Conservation (phyloP, 2,888 invertebrate genomes). For the Leucophenga maculata region DNA sequence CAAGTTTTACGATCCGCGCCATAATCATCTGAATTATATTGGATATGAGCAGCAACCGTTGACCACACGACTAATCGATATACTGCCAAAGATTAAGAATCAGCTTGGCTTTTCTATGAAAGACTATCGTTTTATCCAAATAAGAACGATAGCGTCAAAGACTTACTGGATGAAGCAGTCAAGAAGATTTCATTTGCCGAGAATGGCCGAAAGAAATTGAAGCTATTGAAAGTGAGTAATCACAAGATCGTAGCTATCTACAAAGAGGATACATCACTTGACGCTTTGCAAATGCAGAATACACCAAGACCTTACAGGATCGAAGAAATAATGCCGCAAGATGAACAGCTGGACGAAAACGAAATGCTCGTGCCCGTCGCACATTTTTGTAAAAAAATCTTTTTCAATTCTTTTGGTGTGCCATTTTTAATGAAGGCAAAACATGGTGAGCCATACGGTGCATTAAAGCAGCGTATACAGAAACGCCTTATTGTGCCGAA, state of each 20-base stretch:
- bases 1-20: constrained; percentile 90
- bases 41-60: constrained; percentile 93
- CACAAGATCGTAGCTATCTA: constrained; percentile 81
- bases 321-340: constrained; percentile 95
- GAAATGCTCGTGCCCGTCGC: constrained; percentile 95
- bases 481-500: constrained; percentile 93
- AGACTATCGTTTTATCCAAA: constrained; percentile 97
- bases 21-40: constrained; percentile 93
- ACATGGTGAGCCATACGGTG: constrained; percentile 90
- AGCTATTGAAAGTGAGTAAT: constrained; percentile 84
- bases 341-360: constrained; percentile 83
- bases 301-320: constrained; percentile 81
- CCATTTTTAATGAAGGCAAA: constrained; percentile 93
- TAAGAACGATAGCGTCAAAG: constrained; percentile 92
- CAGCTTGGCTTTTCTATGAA: constrained; percentile 95
- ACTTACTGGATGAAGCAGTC: constrained; percentile 93
- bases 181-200: constrained; percentile 92
- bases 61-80: constrained; percentile 85
- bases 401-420: constrained; percentile 92
- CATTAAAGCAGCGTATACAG: constrained; percentile 90
- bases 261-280: constrained; percentile 80
- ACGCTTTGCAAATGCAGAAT: constrained; percentile 71
- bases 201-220: constrained; percentile 89
- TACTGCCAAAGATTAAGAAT: constrained; percentile 89
- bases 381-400: constrained; percentile 96